Conservation (phyloP, 1,140 invertebrate genomes). For the Papilio machaon region DNA sequence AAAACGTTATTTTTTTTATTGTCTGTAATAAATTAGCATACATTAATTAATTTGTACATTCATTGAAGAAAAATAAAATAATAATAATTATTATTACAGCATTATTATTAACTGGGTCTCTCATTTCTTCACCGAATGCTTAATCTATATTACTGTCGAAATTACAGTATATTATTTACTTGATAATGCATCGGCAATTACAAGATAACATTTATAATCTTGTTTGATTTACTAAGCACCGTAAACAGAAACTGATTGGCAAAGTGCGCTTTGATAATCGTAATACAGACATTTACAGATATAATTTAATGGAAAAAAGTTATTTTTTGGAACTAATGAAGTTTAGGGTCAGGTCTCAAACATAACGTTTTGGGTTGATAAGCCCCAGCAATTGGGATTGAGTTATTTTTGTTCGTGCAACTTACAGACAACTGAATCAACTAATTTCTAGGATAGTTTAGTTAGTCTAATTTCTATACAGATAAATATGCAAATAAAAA, state of each 20-base stretch:
- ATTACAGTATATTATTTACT: neutral
- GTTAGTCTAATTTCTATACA: no score
- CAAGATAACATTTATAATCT: constrained; percentile 2
- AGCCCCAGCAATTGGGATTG: no score
- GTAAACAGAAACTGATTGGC: constrained; percentile 8
- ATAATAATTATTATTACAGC: neutral
- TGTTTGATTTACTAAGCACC: constrained; percentile 10
- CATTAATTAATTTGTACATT: constrained; percentile 1
- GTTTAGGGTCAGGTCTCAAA: no score
- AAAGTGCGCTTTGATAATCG: neutral
- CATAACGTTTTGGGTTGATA: no score
- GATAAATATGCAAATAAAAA: no score
- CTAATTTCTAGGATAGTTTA: no score
- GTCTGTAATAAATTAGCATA: neutral
- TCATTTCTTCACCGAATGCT: neutral
- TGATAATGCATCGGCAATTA: neutral
- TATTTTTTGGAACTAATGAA: no score
- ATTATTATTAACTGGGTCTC: neutral
- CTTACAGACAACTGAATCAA: no score
- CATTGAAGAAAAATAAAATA: neutral
- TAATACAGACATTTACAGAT: neutral
- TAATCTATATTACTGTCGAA: neutral
- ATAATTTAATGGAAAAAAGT: no score
- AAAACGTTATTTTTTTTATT: neutral
- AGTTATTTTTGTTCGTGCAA: no score